phyloP scores from a whole-genome alignment of 1,140 invertebrate species.

The Fragariocoptes setiger region DNA sequence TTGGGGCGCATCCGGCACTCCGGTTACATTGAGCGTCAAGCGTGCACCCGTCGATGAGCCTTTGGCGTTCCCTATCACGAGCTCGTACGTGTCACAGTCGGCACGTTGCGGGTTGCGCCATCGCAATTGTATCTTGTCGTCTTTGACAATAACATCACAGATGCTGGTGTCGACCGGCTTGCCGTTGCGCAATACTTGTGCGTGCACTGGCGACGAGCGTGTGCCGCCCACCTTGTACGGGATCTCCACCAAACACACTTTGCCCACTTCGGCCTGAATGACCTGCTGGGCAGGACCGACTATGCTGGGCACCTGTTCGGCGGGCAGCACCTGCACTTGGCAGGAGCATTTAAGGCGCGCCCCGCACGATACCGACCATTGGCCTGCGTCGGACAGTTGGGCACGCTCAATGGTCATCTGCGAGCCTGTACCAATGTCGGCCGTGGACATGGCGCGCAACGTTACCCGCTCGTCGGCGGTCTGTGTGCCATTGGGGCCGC shows the following conservation, averaged over 20 bases:
- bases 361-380: neutral
- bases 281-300: neutral
- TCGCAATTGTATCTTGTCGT: constrained; percentile 58
- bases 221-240: constrained; percentile 37
- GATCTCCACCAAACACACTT: neutral
- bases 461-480: neutral
- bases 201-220: constrained; percentile 46
- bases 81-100: constrained; percentile 39
- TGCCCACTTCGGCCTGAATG: neutral
- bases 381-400: neutral
- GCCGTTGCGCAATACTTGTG: constrained; percentile 57
- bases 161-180: constrained; percentile 41
- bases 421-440: too few relatives aligned
- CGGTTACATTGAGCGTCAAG: constrained; percentile 36
- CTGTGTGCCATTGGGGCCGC: neutral
- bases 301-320: neutral
- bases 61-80: constrained; percentile 51
- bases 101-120: constrained; percentile 55
- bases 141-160: constrained; percentile 50
- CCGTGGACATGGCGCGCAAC: too few relatives aligned
- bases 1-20: constrained; percentile 43
- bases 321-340: neutral
- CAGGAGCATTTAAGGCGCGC: neutral
- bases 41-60: constrained; percentile 55
- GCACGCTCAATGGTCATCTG: neutral